A percentile compares a stretch with the other conserved stretches of the same genome.
phyloP scores from a whole-genome alignment of 2,888 invertebrate species.

The Lutraria lutraria region DNA sequence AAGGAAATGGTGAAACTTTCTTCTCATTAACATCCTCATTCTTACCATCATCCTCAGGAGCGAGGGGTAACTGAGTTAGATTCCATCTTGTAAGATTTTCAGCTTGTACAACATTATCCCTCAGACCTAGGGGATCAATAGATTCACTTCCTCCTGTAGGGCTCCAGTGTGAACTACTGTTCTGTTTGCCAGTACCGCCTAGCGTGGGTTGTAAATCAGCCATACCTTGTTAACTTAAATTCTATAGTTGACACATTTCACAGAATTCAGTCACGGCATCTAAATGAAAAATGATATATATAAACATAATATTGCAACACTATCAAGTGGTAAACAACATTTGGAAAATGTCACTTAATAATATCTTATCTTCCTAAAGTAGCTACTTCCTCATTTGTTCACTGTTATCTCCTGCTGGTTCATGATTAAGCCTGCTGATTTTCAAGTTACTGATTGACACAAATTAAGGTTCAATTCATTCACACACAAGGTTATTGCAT shows the following conservation, averaged over 20 bases:
- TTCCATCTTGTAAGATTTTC: conserved; percentile 82
- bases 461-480: too few species aligned
- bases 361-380: background rate
- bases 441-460: too few species aligned
- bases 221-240: background rate
- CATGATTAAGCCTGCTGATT: too few species aligned
- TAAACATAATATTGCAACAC: background rate
- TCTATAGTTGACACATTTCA: background rate
- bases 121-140: conserved; percentile 34
- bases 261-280: background rate
- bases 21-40: conserved; percentile 61
- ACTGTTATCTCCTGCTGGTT: background rate
- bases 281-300: background rate
- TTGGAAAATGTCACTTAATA: background rate
- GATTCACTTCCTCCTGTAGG: conserved; percentile 16
- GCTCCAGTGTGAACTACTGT: conserved; percentile 19
- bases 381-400: background rate
- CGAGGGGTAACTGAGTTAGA: conserved; percentile 79
- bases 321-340: background rate
- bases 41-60: conserved; percentile 68
- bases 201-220: background rate
- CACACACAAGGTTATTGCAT: too few species aligned
- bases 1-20: conserved; percentile 81
- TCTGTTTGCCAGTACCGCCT: background rate
- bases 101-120: conserved; percentile 75